A percentile compares a stretch with the other conserved stretches of the same genome.
Conservation (phyloP, 1,140 invertebrate species). For the Holotrichia oblita region DNA sequence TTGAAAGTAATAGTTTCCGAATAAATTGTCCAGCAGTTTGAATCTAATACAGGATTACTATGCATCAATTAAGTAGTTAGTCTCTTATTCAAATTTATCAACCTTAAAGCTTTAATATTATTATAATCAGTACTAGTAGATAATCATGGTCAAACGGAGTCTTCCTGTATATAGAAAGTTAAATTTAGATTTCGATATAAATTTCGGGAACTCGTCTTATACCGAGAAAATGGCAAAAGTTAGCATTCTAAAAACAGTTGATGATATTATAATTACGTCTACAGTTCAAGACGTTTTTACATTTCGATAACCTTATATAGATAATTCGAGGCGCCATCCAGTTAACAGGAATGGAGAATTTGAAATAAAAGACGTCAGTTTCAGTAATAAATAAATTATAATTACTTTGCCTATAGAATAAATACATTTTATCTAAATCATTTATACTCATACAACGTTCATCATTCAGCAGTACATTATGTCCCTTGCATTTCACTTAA, state of each 20-base stretch:
- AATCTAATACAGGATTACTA: too few species aligned
- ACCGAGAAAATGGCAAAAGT: conserved; percentile 20
- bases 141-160: too few species aligned
- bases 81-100: too few species aligned
- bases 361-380: conserved; percentile 3
- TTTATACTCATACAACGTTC: conserved; percentile 32
- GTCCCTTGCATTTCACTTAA: conserved; percentile 37
- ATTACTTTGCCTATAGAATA: conserved; percentile 35
- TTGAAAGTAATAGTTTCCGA: too few species aligned
- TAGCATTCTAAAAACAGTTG: not conserved
- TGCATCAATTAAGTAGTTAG: too few species aligned
- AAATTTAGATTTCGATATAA: not conserved
- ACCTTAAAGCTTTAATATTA: too few species aligned
- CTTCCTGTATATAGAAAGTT: too few species aligned
- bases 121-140: too few species aligned
- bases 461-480: conserved; percentile 36
- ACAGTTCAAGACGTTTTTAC: not conserved
- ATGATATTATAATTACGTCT: conserved; percentile 3
- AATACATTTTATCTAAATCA: conserved; percentile 41
- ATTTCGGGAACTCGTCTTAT: not conserved
- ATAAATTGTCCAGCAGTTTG: too few species aligned
- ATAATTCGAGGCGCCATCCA: conserved; percentile 7
- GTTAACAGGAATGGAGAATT: not conserved
- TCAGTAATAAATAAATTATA: conserved; percentile 36
- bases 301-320: conserved; percentile 1